Evolutionary conservation across 2,797 vertebrate species (phyloP).

Genomic region (Lerista edwardsae): DNA sequence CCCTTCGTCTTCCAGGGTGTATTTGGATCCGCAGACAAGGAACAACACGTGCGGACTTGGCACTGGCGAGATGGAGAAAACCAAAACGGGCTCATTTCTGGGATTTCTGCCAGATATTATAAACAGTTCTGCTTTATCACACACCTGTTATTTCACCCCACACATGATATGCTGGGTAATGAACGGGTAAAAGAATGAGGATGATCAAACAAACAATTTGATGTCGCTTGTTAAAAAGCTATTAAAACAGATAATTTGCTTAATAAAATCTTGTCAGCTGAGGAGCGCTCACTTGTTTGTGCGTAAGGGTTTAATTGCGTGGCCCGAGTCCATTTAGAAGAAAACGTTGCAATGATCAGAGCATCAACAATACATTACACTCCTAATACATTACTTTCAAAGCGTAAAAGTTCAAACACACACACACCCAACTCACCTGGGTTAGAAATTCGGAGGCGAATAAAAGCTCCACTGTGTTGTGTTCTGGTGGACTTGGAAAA

Average conservation of each 20-base stretch:
- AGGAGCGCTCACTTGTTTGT: conserved; percentile 39
- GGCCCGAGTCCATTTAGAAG: neutral
- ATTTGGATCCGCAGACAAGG: conserved; percentile 66
- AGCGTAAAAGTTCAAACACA: neutral
- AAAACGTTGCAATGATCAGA: neutral
- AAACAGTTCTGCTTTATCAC: conserved; percentile 71
- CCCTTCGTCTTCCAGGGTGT: conserved; percentile 42
- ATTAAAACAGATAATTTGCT: conserved; percentile 55
- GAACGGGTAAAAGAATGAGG: conserved; percentile 68
- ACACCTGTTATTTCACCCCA: conserved; percentile 60
- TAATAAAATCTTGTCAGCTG: conserved; percentile 69
- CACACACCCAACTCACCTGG: no score
- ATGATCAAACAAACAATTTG: conserved; percentile 61
- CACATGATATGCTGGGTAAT: conserved; percentile 71
- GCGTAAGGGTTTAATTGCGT: neutral
- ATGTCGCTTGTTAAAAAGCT: conserved; percentile 56
- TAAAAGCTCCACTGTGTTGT: no score
- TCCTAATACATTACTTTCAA: neutral
- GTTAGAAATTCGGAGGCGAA: no score
- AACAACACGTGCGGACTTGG: conserved; percentile 75
- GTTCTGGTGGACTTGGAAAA: no score
- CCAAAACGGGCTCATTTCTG: conserved; percentile 69
- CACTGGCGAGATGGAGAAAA: conserved; percentile 46
- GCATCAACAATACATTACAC: neutral
- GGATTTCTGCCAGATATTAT: conserved; percentile 70